Evolutionary conservation across 2,113 vertebrate genomes (phyloP).

Genomic region (Hippolais icterina): DNA sequence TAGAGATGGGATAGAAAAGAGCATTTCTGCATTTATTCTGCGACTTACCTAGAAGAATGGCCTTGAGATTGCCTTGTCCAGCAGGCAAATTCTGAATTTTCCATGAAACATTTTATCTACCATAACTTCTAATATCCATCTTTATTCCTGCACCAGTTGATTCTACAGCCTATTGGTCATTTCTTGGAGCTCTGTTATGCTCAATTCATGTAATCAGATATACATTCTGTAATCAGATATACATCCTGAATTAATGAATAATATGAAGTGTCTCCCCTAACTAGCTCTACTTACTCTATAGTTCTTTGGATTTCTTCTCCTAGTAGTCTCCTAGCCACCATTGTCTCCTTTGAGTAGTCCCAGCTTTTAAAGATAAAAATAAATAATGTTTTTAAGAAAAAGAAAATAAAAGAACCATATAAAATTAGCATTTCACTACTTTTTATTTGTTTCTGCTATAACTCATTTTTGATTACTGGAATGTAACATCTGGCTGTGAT

Average conservation of each 20-base stretch:
- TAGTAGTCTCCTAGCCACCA: not conserved
- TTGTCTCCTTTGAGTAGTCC: not conserved
- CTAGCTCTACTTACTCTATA: not conserved
- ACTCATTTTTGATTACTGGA: conserved; percentile 32
- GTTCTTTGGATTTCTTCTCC: not conserved
- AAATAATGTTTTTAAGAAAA: not conserved
- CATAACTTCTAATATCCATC: not conserved
- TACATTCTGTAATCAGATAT: not conserved
- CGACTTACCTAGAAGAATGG: not conserved
- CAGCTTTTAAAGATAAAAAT: not conserved
- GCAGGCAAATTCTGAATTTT: not conserved
- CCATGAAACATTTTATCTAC: not conserved
- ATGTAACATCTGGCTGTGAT: conserved; percentile 39
- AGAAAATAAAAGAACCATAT: not conserved
- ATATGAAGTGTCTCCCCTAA: not conserved
- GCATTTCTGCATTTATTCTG: not conserved
- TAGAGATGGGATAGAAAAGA: not conserved
- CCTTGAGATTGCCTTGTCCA: not conserved
- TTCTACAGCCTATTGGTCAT: not conserved
- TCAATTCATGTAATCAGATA: not conserved
- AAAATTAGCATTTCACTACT: conserved; percentile 18
- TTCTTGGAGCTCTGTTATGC: not conserved
- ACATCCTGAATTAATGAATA: not conserved
- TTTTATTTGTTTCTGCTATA: conserved; percentile 19
- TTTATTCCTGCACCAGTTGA: not conserved